Conservation (phyloP, 2,113 vertebrate genomes). For the Halcyon senegalensis region DNA sequence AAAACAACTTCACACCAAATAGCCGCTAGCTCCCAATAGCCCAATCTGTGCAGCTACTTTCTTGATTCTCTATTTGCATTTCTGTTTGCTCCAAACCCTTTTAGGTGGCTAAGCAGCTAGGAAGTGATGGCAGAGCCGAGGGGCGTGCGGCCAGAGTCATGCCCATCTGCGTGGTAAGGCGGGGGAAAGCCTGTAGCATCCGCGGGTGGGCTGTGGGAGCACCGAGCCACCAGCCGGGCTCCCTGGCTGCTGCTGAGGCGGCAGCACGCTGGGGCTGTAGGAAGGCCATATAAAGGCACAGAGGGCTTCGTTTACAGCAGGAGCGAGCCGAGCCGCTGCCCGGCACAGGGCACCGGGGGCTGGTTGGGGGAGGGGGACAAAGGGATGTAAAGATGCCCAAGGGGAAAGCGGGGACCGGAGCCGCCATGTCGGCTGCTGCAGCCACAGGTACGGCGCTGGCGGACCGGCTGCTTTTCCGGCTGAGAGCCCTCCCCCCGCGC, state of each 20-base stretch:
- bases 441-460: not conserved
- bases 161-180: fast-evolving
- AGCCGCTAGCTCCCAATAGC: not conserved
- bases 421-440: not conserved
- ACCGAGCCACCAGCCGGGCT: fast-evolving
- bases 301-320: not conserved
- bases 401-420: too few relatives aligned
- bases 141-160: fast-evolving
- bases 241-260: fast-evolving
- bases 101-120: not conserved
- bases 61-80: not conserved
- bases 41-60: not conserved
- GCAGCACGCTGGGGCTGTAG: fast-evolving
- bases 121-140: not conserved
- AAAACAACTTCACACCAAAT: not conserved
- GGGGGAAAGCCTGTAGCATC: fast-evolving
- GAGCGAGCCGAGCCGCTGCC: not conserved
- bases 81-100: not conserved
- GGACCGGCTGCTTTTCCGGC: not conserved
- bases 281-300: not conserved
- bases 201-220: fast-evolving
- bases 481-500: too few relatives aligned
- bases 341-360: not conserved
- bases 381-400: not conserved
- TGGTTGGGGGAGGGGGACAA: not conserved